Evolutionary conservation across 2,113 vertebrate genomes (phyloP).

Genomic region (Mastomys coucha): DNA sequence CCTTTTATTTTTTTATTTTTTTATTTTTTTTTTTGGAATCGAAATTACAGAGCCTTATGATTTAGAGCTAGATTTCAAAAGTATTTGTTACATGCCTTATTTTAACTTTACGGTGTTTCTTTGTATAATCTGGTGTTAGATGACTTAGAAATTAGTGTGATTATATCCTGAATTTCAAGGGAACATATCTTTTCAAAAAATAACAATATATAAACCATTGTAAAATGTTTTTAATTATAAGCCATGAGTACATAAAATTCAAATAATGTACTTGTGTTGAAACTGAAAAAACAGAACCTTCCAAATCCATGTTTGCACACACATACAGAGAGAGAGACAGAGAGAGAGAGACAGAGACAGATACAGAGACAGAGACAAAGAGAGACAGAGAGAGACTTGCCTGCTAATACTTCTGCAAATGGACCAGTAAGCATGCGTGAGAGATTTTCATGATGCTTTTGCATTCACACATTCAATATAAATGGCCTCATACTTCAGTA

Average conservation of each 20-base stretch:
- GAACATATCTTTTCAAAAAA: not conserved
- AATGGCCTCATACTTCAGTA: not conserved
- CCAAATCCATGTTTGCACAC: not conserved
- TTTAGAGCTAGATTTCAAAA: slow-evolving; percentile 11
- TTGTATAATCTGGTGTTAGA: not conserved
- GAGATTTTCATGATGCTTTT: not conserved
- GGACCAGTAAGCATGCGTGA: not conserved
- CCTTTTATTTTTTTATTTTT: not conserved
- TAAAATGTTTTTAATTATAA: slow-evolving; percentile 7
- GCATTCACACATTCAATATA: not conserved
- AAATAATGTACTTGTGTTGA: not conserved
- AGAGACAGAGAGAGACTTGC: too few relatives aligned
- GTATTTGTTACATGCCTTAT: not conserved
- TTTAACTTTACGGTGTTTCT: slow-evolving; percentile 33
- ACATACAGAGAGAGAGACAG: too few relatives aligned
- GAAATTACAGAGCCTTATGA: not conserved
- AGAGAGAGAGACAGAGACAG: not conserved
- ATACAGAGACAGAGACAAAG: too few relatives aligned
- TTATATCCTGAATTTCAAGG: not conserved
- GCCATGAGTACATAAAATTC: not conserved
- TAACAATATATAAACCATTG: not conserved
- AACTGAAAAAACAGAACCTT: not conserved
- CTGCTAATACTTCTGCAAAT: not conserved
- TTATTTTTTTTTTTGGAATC: not conserved
- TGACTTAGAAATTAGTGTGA: slow-evolving; percentile 10